These are phyloP conservation scores for Tachycineta bicolor DNA, from an alignment of 2,113 vertebrate genomes.

Conservation along the genomic window DNA sequence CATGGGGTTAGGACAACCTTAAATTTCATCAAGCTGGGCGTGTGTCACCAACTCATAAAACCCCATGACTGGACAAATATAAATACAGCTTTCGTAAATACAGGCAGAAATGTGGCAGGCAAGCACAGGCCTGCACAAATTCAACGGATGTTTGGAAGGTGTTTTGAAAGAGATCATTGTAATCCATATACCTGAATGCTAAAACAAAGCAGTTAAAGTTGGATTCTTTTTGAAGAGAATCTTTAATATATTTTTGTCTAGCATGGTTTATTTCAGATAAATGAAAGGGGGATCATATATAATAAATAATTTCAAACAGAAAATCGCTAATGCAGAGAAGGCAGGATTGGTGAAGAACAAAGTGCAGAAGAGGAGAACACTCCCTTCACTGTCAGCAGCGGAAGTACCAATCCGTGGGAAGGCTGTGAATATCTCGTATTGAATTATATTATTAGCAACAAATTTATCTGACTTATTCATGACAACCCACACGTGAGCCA, in stretches of 20 bases:
- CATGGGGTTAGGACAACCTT: not conserved
- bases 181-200: not conserved
- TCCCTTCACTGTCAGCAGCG: not conserved
- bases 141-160: not conserved
- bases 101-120: not conserved
- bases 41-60: not conserved
- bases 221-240: not conserved
- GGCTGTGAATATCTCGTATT: not conserved
- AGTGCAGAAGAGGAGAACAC: not conserved
- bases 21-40: not conserved
- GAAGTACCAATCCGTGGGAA: not conserved
- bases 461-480: not conserved
- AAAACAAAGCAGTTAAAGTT: not conserved
- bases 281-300: not conserved
- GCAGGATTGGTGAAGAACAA: not conserved
- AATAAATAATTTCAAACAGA: not conserved
- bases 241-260: not conserved
- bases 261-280: not conserved
- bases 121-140: not conserved
- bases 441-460: not conserved
- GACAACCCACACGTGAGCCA: not conserved
- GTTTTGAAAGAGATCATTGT: not conserved
- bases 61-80: not conserved
- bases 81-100: not conserved
- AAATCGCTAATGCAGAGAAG: not conserved